phyloP scores from a whole-genome alignment of 1,140 invertebrate species.

The Zaprionus africanus region DNA sequence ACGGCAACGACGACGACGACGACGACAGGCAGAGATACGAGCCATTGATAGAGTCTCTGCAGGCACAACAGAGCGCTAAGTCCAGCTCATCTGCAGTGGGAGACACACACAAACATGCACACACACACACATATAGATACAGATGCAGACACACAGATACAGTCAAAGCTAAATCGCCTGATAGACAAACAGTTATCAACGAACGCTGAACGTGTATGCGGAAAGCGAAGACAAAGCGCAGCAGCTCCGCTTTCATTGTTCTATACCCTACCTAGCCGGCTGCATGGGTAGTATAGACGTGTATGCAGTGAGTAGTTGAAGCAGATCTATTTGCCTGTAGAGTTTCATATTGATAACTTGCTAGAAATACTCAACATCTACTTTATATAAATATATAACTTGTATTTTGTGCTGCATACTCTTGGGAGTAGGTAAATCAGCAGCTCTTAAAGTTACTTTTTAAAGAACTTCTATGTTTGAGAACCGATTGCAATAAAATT shows the following conservation, averaged over 20 bases:
- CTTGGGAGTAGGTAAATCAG: too few relatives aligned
- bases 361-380: too few relatives aligned
- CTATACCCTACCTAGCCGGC: slow-evolving; percentile 5
- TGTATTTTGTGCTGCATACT: too few relatives aligned
- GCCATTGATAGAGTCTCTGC: slow-evolving; percentile 47
- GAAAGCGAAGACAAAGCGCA: slow-evolving; percentile 17
- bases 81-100: slow-evolving; percentile 22
- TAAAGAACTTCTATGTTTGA: too few relatives aligned
- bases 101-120: slow-evolving; percentile 26
- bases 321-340: too few relatives aligned
- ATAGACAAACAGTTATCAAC: slow-evolving; percentile 39
- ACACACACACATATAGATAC: slow-evolving; percentile 9
- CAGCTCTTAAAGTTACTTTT: too few relatives aligned
- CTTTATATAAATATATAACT: too few relatives aligned
- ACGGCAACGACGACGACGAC: not conserved
- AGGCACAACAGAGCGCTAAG: slow-evolving; percentile 22
- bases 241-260: slow-evolving; percentile 11
- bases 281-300: not conserved
- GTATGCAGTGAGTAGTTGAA: too few relatives aligned
- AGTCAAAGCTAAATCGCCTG: slow-evolving; percentile 6
- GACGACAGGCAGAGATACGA: slow-evolving; percentile 41
- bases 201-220: slow-evolving; percentile 26
- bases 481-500: too few relatives aligned
- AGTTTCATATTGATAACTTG: too few relatives aligned
- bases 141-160: not conserved